phyloP scores from a whole-genome alignment of 2,113 vertebrate genomes.

The Gopherus evgoodei region DNA sequence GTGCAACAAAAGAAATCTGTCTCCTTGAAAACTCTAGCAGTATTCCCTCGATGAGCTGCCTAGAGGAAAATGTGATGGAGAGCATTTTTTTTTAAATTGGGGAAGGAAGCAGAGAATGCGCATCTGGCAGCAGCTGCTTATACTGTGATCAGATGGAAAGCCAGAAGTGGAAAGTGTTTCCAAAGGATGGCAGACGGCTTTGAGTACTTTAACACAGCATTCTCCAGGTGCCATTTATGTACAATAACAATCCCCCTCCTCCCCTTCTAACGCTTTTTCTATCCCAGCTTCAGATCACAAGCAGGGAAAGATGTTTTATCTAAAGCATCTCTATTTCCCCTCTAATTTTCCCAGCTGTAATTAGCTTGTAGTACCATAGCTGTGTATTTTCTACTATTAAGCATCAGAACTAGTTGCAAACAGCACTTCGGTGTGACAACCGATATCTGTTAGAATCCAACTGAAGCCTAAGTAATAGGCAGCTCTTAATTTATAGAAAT shows the following conservation, averaged over 20 bases:
- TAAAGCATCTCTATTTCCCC: conserved; percentile 56
- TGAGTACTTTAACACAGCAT: conserved; percentile 49
- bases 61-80: neutral
- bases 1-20: neutral
- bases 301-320: conserved; percentile 53
- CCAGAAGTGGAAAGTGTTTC: conserved; percentile 61
- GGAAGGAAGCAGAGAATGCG: neutral
- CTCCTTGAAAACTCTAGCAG: neutral
- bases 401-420: neutral
- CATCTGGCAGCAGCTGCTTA: conserved; percentile 66
- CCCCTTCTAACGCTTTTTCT: conserved; percentile 23
- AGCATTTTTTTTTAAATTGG: neutral
- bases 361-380: conserved; percentile 35
- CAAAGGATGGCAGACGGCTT: conserved; percentile 56
- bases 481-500: conserved; percentile 1
- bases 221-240: conserved; percentile 65
- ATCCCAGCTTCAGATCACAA: conserved; percentile 54
- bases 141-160: conserved; percentile 14
- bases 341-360: conserved; percentile 43
- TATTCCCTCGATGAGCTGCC: neutral
- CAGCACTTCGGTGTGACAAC: neutral
- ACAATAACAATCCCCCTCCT: conserved; percentile 56
- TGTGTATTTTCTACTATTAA: conserved; percentile 34
- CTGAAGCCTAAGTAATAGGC: neutral
- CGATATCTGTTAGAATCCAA: neutral